A percentile compares a stretch with the other conserved stretches of the same genome.
Conservation (phyloP, 2,113 vertebrate genomes). For the Gobius niger region DNA sequence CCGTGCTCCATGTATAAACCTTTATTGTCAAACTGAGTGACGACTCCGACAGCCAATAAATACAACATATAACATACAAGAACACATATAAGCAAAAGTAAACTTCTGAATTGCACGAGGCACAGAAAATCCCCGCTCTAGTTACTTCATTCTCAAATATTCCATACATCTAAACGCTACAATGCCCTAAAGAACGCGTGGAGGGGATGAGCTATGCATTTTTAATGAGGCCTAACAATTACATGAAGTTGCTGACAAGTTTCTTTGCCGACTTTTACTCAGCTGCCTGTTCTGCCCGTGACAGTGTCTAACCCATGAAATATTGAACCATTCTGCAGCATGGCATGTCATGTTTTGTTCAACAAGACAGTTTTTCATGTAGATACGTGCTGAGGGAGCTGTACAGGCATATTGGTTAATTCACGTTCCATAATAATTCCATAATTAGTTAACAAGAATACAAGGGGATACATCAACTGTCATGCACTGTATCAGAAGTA, state of each 20-base stretch:
- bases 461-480: background rate
- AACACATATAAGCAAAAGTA: constrained; percentile 2
- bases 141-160: constrained; percentile 19
- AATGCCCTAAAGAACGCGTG: constrained; percentile 3
- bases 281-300: constrained; percentile 27
- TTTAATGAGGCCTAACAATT: constrained; percentile 38
- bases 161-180: constrained; percentile 11
- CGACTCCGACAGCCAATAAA: background rate
- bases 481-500: too few species aligned
- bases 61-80: too few species aligned
- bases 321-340: constrained; percentile 51
- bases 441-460: constrained; percentile 9
- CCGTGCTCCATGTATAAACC: too few species aligned
- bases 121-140: background rate
- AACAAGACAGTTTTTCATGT: constrained; percentile 33
- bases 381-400: constrained; percentile 29
- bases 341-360: constrained; percentile 46
- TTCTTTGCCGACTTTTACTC: constrained; percentile 20
- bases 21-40: background rate
- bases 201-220: constrained; percentile 32
- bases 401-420: constrained; percentile 29
- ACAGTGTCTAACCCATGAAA: constrained; percentile 52
- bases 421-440: constrained; percentile 13
- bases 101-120: constrained; percentile 1
- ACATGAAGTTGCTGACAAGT: constrained; percentile 36